Percentiles rank a stretch among this genome's conserved stretches.
Conservation (phyloP, 2,113 vertebrate species). For the Elephantulus edwardii region DNA sequence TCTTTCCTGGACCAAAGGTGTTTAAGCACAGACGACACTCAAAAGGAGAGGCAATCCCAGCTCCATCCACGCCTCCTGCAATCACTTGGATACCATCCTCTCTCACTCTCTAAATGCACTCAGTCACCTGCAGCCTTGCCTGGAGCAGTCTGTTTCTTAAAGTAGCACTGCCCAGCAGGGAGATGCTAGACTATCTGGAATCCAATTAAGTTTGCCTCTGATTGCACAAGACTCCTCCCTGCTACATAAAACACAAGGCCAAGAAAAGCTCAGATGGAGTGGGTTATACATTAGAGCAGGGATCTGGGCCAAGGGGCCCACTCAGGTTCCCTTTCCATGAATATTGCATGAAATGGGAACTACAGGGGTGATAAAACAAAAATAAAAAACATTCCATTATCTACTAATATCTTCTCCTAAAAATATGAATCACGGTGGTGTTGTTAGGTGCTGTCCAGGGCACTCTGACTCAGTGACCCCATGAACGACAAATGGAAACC, state of each 20-base stretch:
- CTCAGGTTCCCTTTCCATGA: not conserved
- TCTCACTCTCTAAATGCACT: not conserved
- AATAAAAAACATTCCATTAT: too few relatives aligned
- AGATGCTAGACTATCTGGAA: not conserved
- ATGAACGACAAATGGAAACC: too few relatives aligned
- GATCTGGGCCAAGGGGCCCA: not conserved
- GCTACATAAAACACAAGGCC: not conserved
- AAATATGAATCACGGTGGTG: not conserved
- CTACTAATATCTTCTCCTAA: not conserved
- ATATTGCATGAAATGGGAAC: not conserved
- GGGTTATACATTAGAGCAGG: not conserved
- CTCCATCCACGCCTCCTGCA: not conserved
- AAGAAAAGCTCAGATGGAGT: not conserved
- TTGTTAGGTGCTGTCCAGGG: too few relatives aligned
- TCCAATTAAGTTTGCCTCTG: constrained; percentile 41
- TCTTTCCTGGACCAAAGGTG: not conserved
- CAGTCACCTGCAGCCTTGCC: not conserved
- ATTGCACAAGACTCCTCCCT: not conserved
- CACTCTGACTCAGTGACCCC: too few relatives aligned
- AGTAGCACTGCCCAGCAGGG: constrained; percentile 12
- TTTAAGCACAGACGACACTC: not conserved
- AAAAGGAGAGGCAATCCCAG: not conserved
- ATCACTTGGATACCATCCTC: not conserved
- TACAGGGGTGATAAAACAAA: not conserved
- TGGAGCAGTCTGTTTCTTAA: constrained; percentile 18